Evolutionary conservation across 53 echinoderm and acorn worm genomes (phyloP).

Genomic region (Zoroaster sp.): DNA sequence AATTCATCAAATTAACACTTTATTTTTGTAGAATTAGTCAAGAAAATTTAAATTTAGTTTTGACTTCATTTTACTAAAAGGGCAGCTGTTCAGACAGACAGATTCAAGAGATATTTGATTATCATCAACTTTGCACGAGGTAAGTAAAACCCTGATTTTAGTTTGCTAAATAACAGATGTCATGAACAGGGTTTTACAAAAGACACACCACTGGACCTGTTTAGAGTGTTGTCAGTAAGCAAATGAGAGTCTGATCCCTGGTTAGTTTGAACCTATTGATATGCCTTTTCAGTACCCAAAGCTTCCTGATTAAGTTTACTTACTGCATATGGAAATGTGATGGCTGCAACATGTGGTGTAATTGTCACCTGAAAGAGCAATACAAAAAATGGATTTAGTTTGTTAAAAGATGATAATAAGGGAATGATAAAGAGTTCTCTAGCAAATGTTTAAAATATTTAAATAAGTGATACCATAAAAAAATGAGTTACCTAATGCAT

Average conservation of each 20-base stretch:
- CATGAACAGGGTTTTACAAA: not conserved
- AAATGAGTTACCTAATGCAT: too few relatives aligned
- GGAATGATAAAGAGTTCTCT: too few relatives aligned
- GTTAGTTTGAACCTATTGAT: too few relatives aligned
- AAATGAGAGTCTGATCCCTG: not conserved
- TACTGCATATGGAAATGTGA: not conserved
- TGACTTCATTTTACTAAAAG: too few relatives aligned
- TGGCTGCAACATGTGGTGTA: conserved; percentile 31
- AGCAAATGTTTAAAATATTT: too few relatives aligned
- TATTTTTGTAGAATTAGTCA: not conserved
- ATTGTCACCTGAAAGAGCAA: conserved; percentile 51
- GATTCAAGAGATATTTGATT: too few relatives aligned
- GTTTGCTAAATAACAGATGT: too few relatives aligned
- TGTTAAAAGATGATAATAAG: not conserved
- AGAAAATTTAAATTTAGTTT: too few relatives aligned
- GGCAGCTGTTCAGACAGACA: too few relatives aligned
- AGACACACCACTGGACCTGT: not conserved
- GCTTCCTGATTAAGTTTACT: not conserved
- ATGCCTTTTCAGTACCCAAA: not conserved
- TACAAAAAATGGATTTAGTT: not conserved
- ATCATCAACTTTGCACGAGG: too few relatives aligned
- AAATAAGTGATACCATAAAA: too few relatives aligned
- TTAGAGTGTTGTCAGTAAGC: not conserved
- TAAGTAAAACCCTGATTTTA: too few relatives aligned
- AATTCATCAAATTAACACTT: not conserved